Conservation (phyloP, 2,888 invertebrate species). For the Monoplex corrugatus region DNA sequence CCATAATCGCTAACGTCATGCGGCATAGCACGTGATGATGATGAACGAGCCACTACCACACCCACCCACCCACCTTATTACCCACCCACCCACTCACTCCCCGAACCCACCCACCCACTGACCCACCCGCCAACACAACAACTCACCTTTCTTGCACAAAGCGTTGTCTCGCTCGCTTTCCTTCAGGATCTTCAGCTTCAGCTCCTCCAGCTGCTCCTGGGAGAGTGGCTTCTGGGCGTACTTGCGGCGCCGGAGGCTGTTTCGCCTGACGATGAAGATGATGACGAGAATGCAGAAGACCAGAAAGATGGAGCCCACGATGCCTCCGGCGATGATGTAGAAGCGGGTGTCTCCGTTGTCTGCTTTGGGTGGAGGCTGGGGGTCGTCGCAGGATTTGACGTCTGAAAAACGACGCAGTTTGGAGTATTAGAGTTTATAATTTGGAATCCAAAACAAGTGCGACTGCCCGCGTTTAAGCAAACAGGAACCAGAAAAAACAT, state of each 20-base stretch:
- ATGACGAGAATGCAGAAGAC: conserved; percentile 62
- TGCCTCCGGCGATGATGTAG: conserved; percentile 60
- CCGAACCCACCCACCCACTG: background rate
- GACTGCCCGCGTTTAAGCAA: too few species aligned
- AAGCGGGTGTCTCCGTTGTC: conserved; percentile 47
- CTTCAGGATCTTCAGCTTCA: conserved; percentile 67
- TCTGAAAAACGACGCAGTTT: conserved; percentile 41
- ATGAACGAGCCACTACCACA: conserved; percentile 3
- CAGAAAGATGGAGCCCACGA: conserved; percentile 62
- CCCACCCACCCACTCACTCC: background rate
- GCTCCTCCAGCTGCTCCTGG: conserved; percentile 68
- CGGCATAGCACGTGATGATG: too few species aligned
- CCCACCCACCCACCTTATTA: background rate
- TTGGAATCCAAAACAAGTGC: too few species aligned
- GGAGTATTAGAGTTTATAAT: too few species aligned
- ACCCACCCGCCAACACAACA: background rate
- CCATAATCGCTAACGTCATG: too few species aligned
- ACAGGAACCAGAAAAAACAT: too few species aligned
- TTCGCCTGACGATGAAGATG: conserved; percentile 58
- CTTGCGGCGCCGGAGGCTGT: conserved; percentile 38
- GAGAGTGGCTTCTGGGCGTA: conserved; percentile 60
- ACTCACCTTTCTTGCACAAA: conserved; percentile 72
- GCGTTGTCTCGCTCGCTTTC: conserved; percentile 68
- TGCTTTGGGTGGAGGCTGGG: conserved; percentile 33
- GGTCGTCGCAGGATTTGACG: conserved; percentile 51